phyloP scores from a whole-genome alignment of 2,888 invertebrate species.

The Nemoura dubitans region DNA sequence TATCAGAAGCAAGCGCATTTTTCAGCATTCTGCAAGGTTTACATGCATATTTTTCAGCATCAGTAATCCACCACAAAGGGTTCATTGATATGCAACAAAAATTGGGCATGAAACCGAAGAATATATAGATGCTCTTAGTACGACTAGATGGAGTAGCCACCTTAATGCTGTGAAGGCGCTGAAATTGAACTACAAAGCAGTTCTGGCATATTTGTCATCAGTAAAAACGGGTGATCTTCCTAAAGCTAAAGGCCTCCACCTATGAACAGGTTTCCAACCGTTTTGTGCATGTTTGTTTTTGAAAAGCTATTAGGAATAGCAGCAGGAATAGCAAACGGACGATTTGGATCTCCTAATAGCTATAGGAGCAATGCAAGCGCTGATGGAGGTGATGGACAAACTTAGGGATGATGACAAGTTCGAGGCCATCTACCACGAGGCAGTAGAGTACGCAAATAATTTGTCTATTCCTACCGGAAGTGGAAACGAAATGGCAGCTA shows the following conservation, averaged over 20 bases:
- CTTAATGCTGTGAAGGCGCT: slow-evolving; percentile 16
- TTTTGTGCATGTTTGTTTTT: slow-evolving; percentile 30
- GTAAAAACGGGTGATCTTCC: background rate
- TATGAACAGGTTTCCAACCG: background rate
- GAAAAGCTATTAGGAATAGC: slow-evolving; percentile 16
- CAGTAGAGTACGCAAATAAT: slow-evolving; percentile 24
- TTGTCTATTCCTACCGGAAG: background rate
- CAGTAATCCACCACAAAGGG: slow-evolving; percentile 10
- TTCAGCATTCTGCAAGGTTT: slow-evolving; percentile 14
- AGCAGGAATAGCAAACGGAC: background rate
- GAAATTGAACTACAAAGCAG: slow-evolving; percentile 24
- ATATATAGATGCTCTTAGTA: slow-evolving; percentile 25
- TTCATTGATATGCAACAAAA: slow-evolving; percentile 20
- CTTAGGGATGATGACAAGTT: slow-evolving; percentile 8
- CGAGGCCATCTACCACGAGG: background rate
- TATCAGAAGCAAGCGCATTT: slow-evolving; percentile 21
- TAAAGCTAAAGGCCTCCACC: slow-evolving; percentile 15
- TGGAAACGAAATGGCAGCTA: background rate
- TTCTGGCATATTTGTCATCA: background rate
- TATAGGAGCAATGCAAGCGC: slow-evolving; percentile 1
- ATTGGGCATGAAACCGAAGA: slow-evolving; percentile 24
- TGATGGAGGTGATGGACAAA: background rate
- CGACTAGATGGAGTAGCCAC: slow-evolving; percentile 22
- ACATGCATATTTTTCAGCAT: slow-evolving; percentile 22
- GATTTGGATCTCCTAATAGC: slow-evolving; percentile 9